Evolutionary conservation across 2,797 vertebrate genomes (phyloP).

Genomic region (Neosalanx taihuensis): DNA sequence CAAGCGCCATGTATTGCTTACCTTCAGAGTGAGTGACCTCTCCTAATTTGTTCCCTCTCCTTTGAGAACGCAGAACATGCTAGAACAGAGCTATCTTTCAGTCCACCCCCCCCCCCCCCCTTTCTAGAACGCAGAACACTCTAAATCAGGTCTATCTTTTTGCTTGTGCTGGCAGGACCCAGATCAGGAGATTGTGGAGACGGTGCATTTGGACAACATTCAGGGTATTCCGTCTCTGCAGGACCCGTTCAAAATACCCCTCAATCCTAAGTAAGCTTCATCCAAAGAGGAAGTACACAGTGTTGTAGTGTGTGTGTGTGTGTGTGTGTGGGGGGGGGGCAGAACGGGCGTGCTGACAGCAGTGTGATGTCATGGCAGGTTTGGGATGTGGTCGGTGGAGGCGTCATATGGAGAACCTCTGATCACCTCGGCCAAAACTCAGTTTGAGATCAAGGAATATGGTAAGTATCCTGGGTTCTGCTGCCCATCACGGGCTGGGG

Average conservation of each 20-base stretch:
- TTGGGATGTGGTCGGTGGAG: constrained; percentile 84
- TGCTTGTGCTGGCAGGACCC: constrained; percentile 77
- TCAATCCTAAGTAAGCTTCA: constrained; percentile 82
- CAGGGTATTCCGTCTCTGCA: constrained; percentile 86
- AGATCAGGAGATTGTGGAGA: constrained; percentile 75
- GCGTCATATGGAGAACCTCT: constrained; percentile 83
- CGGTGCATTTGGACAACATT: constrained; percentile 77
- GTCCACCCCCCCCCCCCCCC: too few species aligned
- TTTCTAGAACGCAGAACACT: background rate
- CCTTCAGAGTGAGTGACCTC: constrained; percentile 77
- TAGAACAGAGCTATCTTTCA: background rate
- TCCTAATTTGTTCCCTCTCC: background rate
- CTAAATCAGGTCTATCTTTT: background rate
- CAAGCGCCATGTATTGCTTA: constrained; percentile 77
- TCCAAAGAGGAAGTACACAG: too few species aligned
- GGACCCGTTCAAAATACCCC: constrained; percentile 88
- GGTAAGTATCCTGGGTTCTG: constrained; percentile 67
- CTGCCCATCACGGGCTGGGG: background rate
- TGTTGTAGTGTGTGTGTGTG: too few species aligned
- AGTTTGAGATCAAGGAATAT: constrained; percentile 92
- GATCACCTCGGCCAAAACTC: constrained; percentile 68
- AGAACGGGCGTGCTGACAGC: too few species aligned
- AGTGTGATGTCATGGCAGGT: constrained; percentile 60
- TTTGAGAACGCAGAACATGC: background rate
- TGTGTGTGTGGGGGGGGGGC: too few species aligned